Conservation (phyloP, 2,888 invertebrate genomes). For the Venustoraphidia nigricollis region DNA sequence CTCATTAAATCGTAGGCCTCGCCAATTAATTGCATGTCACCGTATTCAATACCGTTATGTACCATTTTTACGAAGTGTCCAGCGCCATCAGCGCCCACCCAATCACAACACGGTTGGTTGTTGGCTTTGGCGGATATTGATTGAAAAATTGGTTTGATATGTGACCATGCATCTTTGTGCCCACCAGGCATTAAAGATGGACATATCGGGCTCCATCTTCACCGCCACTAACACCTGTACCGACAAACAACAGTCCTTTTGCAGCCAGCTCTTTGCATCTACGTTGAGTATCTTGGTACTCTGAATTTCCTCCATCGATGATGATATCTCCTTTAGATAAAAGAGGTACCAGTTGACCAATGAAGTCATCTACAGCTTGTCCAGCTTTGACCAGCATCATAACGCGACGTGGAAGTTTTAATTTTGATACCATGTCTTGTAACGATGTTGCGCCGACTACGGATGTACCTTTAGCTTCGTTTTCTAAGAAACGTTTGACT, state of each 20-base stretch:
- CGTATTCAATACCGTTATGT: conserved; percentile 99
- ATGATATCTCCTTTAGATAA: conserved; percentile 88
- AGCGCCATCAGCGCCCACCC: conserved; percentile 95
- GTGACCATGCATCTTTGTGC: conserved; percentile 83
- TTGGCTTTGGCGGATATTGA: conserved; percentile 82
- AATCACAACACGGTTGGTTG: conserved; percentile 93
- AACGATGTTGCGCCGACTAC: conserved; percentile 87
- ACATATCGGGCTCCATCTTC: conserved; percentile 90
- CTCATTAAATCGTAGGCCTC: conserved; percentile 92
- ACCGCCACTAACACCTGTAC: conserved; percentile 58
- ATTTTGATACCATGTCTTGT: conserved; percentile 76
- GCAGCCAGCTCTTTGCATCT: conserved; percentile 61
- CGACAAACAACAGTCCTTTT: conserved; percentile 58
- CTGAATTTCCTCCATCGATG: conserved; percentile 98
- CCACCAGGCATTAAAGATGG: conserved; percentile 99
- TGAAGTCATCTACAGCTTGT: conserved; percentile 87
- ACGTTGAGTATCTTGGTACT: conserved; percentile 84
- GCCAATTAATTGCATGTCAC: conserved; percentile 98
- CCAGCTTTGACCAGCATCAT: conserved; percentile 96
- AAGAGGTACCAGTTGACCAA: conserved; percentile 68
- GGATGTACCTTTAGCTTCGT: conserved; percentile 95
- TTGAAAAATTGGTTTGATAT: conserved; percentile 90
- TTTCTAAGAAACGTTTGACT: conserved; percentile 80
- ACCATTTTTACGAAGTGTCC: conserved; percentile 99
- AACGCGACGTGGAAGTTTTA: conserved; percentile 84